A percentile compares a stretch with the other conserved stretches of the same genome.
These are phyloP conservation scores for Stratiomys singularior DNA, from an alignment of 2,888 invertebrate species.

Conservation along the genomic window DNA sequence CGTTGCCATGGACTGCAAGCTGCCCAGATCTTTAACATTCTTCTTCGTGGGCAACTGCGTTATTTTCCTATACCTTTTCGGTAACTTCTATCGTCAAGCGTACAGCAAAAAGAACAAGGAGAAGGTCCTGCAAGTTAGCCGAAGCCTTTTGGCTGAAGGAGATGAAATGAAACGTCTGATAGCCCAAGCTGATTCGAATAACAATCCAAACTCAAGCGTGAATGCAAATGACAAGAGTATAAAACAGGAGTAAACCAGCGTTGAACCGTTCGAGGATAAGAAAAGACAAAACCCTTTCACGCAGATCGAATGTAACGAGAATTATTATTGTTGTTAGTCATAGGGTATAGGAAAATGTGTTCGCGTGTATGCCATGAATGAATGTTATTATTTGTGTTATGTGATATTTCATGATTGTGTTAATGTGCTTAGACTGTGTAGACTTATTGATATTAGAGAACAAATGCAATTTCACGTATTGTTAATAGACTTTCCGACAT, in stretches of 20 bases:
- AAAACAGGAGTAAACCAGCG: constrained; percentile 33
- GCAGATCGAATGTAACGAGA: not conserved
- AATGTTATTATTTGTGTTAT: not conserved
- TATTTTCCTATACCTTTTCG: constrained; percentile 71
- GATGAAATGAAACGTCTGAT: constrained; percentile 61
- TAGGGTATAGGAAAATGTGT: constrained; percentile 43
- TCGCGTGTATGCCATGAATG: constrained; percentile 10
- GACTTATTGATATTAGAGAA: not conserved
- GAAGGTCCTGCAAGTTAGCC: constrained; percentile 53
- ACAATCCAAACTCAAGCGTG: constrained; percentile 41
- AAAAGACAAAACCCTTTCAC: not conserved
- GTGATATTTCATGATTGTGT: not conserved
- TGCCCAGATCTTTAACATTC: constrained; percentile 69
- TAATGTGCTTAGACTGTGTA: not conserved
- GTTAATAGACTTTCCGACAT: too few species aligned
- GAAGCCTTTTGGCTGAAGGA: constrained; percentile 56
- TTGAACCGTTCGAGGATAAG: not conserved
- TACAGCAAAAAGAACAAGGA: constrained; percentile 61
- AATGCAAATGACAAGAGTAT: constrained; percentile 13
- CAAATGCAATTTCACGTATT: too few species aligned
- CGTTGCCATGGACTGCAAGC: constrained; percentile 68
- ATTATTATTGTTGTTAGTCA: constrained; percentile 23
- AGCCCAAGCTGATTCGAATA: constrained; percentile 58
- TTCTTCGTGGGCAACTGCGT: constrained; percentile 69
- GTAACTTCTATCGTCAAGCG: constrained; percentile 70